A percentile compares a stretch with the other conserved stretches of the same genome.
Evolutionary conservation across 2,888 invertebrate genomes (phyloP).

Genomic region (Dromius quadrimaculatus): DNA sequence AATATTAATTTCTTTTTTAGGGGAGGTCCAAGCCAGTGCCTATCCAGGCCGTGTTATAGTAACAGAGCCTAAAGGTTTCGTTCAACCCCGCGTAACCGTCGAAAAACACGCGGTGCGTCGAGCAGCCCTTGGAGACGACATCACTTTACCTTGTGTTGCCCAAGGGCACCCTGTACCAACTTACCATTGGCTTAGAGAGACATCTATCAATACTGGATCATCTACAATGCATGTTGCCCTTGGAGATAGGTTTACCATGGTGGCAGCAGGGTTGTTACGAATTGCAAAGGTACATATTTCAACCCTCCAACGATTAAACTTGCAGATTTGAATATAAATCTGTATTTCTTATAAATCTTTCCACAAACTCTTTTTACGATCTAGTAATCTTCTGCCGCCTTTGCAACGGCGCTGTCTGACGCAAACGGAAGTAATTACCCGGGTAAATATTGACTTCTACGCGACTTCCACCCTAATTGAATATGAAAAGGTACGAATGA

Average conservation of each 20-base stretch:
- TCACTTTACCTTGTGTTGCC: slow-evolving; percentile 82
- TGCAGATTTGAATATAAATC: too few species aligned
- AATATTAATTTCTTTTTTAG: too few species aligned
- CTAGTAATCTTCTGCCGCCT: too few species aligned
- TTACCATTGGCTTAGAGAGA: slow-evolving; percentile 84
- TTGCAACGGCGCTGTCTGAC: neutral
- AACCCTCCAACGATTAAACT: too few species aligned
- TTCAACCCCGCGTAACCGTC: slow-evolving; percentile 79
- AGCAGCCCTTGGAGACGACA: slow-evolving; percentile 78
- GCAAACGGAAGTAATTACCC: slow-evolving; percentile 37
- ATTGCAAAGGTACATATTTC: slow-evolving; percentile 73
- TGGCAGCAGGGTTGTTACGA: slow-evolving; percentile 75
- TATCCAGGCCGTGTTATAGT: slow-evolving; percentile 77
- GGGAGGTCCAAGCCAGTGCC: slow-evolving; percentile 71
- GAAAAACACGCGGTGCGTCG: slow-evolving; percentile 78
- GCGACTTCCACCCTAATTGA: slow-evolving; percentile 10
- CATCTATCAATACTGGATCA: slow-evolving; percentile 75
- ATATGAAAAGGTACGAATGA: slow-evolving; percentile 35
- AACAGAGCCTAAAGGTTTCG: slow-evolving; percentile 81
- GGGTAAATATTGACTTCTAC: slow-evolving; percentile 27
- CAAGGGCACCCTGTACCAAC: slow-evolving; percentile 86
- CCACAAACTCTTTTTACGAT: too few species aligned
- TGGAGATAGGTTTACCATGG: slow-evolving; percentile 72
- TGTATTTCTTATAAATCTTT: too few species aligned
- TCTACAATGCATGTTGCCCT: slow-evolving; percentile 71